These are phyloP conservation scores for Xestia ashworthii DNA, from an alignment of 2,888 invertebrate genomes.

Conservation along the genomic window DNA sequence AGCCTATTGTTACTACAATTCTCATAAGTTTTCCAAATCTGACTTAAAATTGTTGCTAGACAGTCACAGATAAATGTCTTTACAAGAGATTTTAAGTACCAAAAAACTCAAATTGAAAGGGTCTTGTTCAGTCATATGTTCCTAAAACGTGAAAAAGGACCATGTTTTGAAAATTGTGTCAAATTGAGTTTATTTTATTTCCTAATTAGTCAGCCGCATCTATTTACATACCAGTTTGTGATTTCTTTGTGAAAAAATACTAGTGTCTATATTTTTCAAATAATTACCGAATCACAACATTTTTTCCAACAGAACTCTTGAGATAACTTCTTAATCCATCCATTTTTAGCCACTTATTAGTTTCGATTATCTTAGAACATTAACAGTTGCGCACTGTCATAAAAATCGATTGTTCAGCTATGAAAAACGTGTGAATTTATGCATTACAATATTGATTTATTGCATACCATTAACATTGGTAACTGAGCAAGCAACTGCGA, in stretches of 20 bases:
- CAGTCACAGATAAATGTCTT: not conserved
- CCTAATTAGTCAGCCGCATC: conserved; percentile 1
- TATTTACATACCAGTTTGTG: conserved; percentile 2
- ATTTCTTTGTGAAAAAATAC: not conserved
- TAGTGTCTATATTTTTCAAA: not conserved
- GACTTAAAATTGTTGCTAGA: not conserved
- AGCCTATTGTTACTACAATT: not conserved
- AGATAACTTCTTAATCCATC: conserved; percentile 13
- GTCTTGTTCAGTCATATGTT: not conserved
- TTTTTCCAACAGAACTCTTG: not conserved
- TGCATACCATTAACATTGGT: conserved; percentile 69
- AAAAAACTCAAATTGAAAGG: not conserved
- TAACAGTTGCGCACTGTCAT: conserved; percentile 70
- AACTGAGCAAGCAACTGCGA: conserved; percentile 69
- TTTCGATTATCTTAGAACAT: conserved; percentile 59
- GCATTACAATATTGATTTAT: conserved; percentile 72
- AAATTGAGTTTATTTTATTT: conserved; percentile 17
- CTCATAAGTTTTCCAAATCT: not conserved
- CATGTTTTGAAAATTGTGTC: not conserved
- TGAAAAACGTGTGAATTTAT: conserved; percentile 80
- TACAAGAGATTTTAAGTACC: not conserved
- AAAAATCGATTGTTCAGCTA: conserved; percentile 65
- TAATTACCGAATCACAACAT: not conserved
- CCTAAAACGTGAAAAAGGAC: conserved; percentile 8
- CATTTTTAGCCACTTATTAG: conserved; percentile 20